These are phyloP conservation scores for Calliphora vicina DNA, from an alignment of 1,140 invertebrate species.

Conservation along the genomic window DNA sequence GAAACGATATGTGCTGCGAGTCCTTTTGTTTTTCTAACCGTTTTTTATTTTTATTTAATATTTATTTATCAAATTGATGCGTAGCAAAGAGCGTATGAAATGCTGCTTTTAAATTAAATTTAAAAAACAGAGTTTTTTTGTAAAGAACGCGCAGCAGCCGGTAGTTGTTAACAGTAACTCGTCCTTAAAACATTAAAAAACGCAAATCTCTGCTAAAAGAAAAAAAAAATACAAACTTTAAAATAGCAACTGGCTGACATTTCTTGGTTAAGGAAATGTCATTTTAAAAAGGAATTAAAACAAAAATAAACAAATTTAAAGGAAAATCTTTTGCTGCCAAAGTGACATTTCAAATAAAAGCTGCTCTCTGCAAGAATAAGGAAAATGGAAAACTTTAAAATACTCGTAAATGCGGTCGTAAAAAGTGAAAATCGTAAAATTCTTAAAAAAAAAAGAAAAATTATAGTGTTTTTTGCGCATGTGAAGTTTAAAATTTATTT, in stretches of 20 bases:
- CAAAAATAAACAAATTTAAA: background rate
- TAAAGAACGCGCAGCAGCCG: background rate
- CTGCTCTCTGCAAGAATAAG: background rate
- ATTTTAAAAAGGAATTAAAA: background rate
- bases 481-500: conserved; percentile 3
- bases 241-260: background rate
- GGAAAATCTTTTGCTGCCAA: background rate
- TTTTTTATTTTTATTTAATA: background rate
- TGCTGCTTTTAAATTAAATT: conserved; percentile 23
- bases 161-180: conserved; percentile 23
- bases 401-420: background rate
- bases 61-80: conserved; percentile 9
- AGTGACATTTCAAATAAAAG: background rate
- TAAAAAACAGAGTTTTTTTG: conserved; percentile 15
- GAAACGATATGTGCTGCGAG: background rate
- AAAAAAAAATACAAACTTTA: background rate
- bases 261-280: background rate
- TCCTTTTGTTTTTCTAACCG: background rate
- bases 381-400: background rate
- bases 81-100: conserved; percentile 25
- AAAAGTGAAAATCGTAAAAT: background rate
- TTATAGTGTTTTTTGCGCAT: background rate
- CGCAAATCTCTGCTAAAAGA: background rate
- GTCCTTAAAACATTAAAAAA: conserved; percentile 31
- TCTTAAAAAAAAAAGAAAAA: background rate